phyloP scores from a whole-genome alignment of 2,113 vertebrate species.

The Sander lucioperca region DNA sequence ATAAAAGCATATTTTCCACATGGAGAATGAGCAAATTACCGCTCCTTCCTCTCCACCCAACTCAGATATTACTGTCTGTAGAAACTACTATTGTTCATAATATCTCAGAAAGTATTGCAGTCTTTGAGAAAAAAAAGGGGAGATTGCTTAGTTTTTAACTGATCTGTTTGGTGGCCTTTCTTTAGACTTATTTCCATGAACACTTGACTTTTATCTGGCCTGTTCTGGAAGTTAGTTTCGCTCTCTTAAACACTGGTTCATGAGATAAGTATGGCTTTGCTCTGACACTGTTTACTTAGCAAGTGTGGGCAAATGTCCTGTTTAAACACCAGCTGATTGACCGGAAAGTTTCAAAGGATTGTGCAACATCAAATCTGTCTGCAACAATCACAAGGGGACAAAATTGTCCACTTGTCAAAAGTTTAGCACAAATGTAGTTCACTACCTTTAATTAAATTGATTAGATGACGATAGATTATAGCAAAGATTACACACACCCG shows the following conservation, averaged over 20 bases:
- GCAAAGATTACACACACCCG: constrained; percentile 23
- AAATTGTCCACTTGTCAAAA: background rate
- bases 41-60: constrained; percentile 43
- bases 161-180: constrained; percentile 9
- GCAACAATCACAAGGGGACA: background rate
- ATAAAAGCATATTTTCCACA: constrained; percentile 49
- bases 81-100: constrained; percentile 32
- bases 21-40: constrained; percentile 37
- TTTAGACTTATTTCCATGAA: constrained; percentile 28
- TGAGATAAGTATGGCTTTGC: constrained; percentile 62
- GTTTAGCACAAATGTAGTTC: background rate
- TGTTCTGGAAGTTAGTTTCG: constrained; percentile 58
- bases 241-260: constrained; percentile 65
- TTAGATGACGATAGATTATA: background rate
- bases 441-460: constrained; percentile 7
- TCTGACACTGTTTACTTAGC: constrained; percentile 76
- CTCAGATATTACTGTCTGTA: constrained; percentile 38
- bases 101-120: constrained; percentile 17
- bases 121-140: constrained; percentile 15
- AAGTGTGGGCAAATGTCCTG: constrained; percentile 81
- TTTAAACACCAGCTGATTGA: constrained; percentile 82
- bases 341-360: constrained; percentile 65
- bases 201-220: constrained; percentile 54
- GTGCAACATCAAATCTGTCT: constrained; percentile 47
- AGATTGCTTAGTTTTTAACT: constrained; percentile 13